Evolutionary conservation across 2,888 invertebrate species (phyloP), one percentile per base, ranked within the genome.

Genomic region (Tipula vernalis): DNA sequence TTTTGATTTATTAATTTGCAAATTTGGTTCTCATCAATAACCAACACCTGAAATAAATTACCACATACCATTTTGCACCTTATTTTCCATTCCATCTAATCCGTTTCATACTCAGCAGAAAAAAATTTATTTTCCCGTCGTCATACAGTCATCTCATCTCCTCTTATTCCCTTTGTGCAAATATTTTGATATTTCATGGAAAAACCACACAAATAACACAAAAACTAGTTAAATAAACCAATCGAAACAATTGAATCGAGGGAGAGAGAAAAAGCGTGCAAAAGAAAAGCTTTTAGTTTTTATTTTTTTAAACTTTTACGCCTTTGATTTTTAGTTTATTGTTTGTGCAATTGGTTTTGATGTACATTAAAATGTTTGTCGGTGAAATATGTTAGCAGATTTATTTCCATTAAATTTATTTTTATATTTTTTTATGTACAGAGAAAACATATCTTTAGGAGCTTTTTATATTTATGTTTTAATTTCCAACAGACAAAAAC

Each of bases 401-500:
- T 51, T 51, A 44, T 44, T 51, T 51, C 5, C n/a, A 51, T 13
- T 47, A 28, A 28, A 28, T 28, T 28, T 28, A 28, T 28, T 28
- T 28, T 28, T 28, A 44, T 44, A 5, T 6, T 10, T 44, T 44
- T 44, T 10, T 44, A 44, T 44, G 10, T 44, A 39, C 3, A 44
- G n/a, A 4, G 51, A 13, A 51, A 51, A 51, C 51, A 51, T n/a
- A 51, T n/a, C 51, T 51, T 51, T 51, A 8, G 4, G 51, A n/a
- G n/a, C 51, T n/a, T 51, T 51, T n/a, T 51, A 28, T 51, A 51
- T 51, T 51, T 15, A n/a, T 51, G n/a, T 51, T 39, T 51, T 51
- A 8, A n/a, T 51, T 51, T n/a, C 51, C n/a, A 13, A 51, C n/a
- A 51, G 51, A 15, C 51, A 51, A 51, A 98, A 98, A 91, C 98